Evolutionary conservation across 2,113 vertebrate genomes (phyloP).

Genomic region (Tetraodon nigroviridis): DNA sequence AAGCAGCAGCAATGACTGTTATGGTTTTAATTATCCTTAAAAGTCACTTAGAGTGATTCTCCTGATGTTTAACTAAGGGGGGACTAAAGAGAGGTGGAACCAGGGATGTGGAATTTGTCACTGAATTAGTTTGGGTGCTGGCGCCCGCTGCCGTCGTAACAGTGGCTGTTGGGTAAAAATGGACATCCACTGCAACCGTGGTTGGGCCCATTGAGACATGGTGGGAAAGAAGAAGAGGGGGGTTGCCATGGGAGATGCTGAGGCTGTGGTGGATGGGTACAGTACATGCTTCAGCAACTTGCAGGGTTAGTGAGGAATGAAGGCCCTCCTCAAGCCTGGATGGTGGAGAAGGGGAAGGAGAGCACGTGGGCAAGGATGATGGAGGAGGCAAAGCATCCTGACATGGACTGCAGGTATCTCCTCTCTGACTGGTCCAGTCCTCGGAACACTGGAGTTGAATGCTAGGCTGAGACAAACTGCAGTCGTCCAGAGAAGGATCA

Average conservation of each 20-base stretch:
- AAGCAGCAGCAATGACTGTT: neutral
- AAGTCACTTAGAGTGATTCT: neutral
- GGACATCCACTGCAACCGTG: conserved; percentile 73
- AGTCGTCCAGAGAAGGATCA: conserved; percentile 54
- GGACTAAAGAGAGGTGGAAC: conserved; percentile 40
- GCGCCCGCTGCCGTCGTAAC: conserved; percentile 27
- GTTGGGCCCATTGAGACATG: conserved; percentile 71
- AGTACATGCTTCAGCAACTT: conserved; percentile 44
- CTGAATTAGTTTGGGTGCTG: conserved; percentile 43
- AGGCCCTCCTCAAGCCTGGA: conserved; percentile 54
- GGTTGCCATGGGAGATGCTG: conserved; percentile 62
- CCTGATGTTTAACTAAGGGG: conserved; percentile 34
- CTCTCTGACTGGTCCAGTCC: conserved; percentile 60
- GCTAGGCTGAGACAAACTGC: conserved; percentile 57
- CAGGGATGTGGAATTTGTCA: conserved; percentile 23
- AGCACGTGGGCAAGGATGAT: conserved; percentile 43
- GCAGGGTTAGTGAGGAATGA: conserved; percentile 68
- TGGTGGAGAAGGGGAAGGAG: conserved; percentile 38
- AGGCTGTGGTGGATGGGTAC: conserved; percentile 70
- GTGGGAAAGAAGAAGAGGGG: conserved; percentile 70
- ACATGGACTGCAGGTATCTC: conserved; percentile 51
- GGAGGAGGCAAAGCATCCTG: conserved; percentile 60
- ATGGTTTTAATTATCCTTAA: neutral
- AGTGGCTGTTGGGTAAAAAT: conserved; percentile 62
- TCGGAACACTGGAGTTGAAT: conserved; percentile 66